Evolutionary conservation across 1,140 invertebrate species (phyloP).

Genomic region (Rhopalosiphum padi): DNA sequence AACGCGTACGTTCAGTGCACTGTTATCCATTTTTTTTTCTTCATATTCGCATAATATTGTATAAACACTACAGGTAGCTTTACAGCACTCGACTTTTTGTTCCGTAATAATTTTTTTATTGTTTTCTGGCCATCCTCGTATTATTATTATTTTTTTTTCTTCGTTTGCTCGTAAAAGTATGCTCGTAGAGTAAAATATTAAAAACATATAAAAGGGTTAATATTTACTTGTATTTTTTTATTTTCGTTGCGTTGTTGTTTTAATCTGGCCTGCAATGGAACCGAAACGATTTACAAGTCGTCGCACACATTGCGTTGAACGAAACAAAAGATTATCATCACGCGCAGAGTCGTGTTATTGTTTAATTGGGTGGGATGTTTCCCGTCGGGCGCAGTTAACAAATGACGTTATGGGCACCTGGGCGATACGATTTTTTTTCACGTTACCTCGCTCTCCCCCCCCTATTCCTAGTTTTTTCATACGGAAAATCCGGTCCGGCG

Average conservation of each 20-base stretch:
- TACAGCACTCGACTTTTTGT: not conserved
- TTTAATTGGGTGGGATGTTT: not conserved
- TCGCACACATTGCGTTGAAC: not conserved
- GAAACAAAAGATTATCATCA: not conserved
- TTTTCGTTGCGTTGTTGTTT: not conserved
- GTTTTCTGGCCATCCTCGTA: no score
- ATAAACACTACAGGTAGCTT: not conserved
- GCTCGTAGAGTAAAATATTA: no score
- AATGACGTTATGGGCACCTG: not conserved
- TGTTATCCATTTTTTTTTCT: not conserved
- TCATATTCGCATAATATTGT: not conserved
- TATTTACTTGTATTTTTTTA: no score
- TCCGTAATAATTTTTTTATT: no score
- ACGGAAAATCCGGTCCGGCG: no score
- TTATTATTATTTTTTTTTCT: no score
- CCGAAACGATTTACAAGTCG: not conserved
- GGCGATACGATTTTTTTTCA: not conserved
- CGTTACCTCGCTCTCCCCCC: no score
- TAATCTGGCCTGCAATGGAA: not conserved
- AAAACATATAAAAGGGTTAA: no score
- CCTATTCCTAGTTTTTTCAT: rapidly evolving
- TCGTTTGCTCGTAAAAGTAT: no score
- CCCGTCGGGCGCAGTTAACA: not conserved
- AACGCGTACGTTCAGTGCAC: no score
- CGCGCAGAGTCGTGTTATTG: not conserved